Base-by-base conservation (phyloP, 2,888 invertebrate genomes). In the Brenthis hecate region DNA sequence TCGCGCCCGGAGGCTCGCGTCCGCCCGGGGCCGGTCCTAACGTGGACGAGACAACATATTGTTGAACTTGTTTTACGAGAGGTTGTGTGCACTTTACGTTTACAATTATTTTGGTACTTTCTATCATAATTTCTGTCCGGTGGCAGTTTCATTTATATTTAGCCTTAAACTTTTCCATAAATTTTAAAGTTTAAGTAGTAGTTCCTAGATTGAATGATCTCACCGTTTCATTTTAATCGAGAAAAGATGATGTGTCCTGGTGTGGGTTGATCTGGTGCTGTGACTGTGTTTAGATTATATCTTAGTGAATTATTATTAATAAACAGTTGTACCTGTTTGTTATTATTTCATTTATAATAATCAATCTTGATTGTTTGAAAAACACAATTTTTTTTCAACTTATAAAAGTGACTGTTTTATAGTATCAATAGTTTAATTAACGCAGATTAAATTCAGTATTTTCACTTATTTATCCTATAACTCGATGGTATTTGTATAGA, bases 41-140 rank as follows among this genome's bases (percentile, higher is more conserved):
- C 73, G 73, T 73, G 56, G 72, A 63, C 69, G 58, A 64, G 56
- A 43, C 53, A 58, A 65, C 70, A 72, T 73, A 73, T 73, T 73
- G 73, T 69, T 54, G 32, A n/a, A 51, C 36, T 54, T 48, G 50
- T 51, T 55, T 32, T 60, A 19, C 43, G 13, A 50, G 6, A 55
- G 60, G 19, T 61, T 61, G 6, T 32, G 50, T 16, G 16, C 51
- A 19, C 19, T 19, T 19, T 19, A 19, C 19, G 19, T 56, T 23
- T 6, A 16, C 48, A 13, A 5, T 19, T 56, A 14, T 50, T 23
- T n/a, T 11, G 13, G 8, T 36, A 50, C 13, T 66, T 56, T 19
- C 8, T 61, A 5, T 56, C 58, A 54, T 61, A 50, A 36, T 60
- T 60, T 66, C 19, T 19, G n/a, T 48, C 13, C 47, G 53, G 16